Conservation (phyloP, 2,888 invertebrate genomes). For the Pseudococcus viburni region DNA sequence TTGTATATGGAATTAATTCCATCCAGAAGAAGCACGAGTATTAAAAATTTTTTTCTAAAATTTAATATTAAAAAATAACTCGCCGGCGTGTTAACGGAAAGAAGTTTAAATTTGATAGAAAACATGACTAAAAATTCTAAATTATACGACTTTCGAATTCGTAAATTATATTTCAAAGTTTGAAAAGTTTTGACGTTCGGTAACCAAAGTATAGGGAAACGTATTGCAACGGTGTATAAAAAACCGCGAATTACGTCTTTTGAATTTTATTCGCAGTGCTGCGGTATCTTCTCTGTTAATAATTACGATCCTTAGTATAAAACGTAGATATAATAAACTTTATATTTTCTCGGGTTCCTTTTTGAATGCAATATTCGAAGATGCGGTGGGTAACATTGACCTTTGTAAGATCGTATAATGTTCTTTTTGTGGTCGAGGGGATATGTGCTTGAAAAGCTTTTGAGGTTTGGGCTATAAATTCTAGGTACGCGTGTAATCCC, state of each 20-base stretch:
- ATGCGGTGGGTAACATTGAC: too few species aligned
- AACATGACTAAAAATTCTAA: slow-evolving; percentile 15
- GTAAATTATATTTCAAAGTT: slow-evolving; percentile 16
- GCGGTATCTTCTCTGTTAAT: not conserved
- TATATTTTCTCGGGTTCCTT: too few species aligned
- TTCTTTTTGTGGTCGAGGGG: not conserved
- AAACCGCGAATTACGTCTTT: not conserved
- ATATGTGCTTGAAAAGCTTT: not conserved
- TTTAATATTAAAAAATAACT: slow-evolving; percentile 22
- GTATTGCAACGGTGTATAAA: not conserved
- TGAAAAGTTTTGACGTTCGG: slow-evolving; percentile 29
- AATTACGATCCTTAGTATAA: too few species aligned
- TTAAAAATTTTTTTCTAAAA: slow-evolving; percentile 11
- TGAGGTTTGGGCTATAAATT: not conserved
- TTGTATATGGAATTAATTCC: not conserved
- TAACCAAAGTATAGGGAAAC: too few species aligned
- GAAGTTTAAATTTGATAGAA: slow-evolving; percentile 40
- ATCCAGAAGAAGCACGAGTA: not conserved
- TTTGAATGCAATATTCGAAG: too few species aligned
- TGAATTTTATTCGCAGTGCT: not conserved
- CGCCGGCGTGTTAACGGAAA: not conserved
- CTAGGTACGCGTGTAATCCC: not conserved
- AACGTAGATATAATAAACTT: not conserved
- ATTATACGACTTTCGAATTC: slow-evolving; percentile 23
- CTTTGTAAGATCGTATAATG: not conserved